A percentile compares a stretch with the other conserved stretches of the same genome.
Conservation (phyloP, 2,797 vertebrate genomes). For the Tauraco hartlaubi region DNA sequence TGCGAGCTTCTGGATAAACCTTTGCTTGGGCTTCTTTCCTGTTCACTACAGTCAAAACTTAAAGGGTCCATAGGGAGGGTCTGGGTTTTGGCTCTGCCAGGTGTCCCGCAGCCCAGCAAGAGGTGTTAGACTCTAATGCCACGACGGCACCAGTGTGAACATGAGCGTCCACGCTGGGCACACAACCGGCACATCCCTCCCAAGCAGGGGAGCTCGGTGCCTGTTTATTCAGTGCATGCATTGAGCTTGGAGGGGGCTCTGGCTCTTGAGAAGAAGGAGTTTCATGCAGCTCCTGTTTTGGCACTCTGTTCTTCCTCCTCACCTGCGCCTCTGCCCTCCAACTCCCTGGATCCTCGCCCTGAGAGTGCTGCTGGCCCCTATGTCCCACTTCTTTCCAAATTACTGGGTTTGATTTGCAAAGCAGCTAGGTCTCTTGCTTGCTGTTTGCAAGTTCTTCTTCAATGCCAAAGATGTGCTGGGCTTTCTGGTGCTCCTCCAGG, state of each 20-base stretch:
- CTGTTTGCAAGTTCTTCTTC: neutral
- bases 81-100: neutral
- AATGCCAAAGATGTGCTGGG: neutral
- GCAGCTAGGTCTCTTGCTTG: neutral
- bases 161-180: neutral
- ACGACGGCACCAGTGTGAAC: accelerated
- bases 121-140: neutral
- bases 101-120: neutral
- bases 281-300: neutral
- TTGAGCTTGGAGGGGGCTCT: neutral
- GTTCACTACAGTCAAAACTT: neutral
- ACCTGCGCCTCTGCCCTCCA: neutral
- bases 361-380: neutral
- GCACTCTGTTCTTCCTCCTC: neutral
- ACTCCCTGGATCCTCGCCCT: neutral
- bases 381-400: neutral
- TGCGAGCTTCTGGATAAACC: constrained; percentile 41
- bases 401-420: neutral
- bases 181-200: neutral
- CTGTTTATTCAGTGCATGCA: neutral
- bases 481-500: neutral
- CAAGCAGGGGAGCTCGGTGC: neutral
- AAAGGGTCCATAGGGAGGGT: neutral
- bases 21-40: neutral
- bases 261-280: neutral